Evolutionary conservation across 2,888 invertebrate genomes (phyloP), one percentile per base, ranked within the genome.

Genomic region (Eudasyphora cyanicolor): DNA sequence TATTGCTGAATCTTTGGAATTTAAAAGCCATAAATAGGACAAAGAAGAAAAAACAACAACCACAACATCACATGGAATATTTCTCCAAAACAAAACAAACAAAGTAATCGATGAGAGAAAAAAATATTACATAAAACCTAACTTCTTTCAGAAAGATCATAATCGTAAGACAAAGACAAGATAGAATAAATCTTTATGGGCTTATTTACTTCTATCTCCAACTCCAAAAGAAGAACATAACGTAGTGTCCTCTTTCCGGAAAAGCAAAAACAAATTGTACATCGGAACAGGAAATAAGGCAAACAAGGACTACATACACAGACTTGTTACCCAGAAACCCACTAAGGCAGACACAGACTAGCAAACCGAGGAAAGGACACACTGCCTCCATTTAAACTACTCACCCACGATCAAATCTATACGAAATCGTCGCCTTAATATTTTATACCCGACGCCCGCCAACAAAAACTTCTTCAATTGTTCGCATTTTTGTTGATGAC

Each of bases 141-240:
- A 51, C 3, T 51, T 51, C 51, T 24, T 51, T 2, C 10, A 7
- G 24, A 51, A 12, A 17, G 24, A 35, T 21, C 51, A 51, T 51
- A 21, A 51, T 51, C 19, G 24, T 51, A 60, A 19, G 57, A 60
- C 24, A 27, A 60, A 27, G 57, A 60, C 57, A 60, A 27, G 64
- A 64, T 38, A 64, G 38, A 35, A 64, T 64, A 64, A 64, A 64
- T 64, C 64, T 64, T 64, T 64, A 64, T 64, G 64, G 64, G 64
- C 64, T 64, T 64, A 64, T 64, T 64, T 64, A 8, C 29, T 29
- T 8, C 12, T 57, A 14, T 24, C 27, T 17, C 29, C n/a, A 12
- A 7, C 8, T n/a, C 45, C 8, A 8, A 38, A 38, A 38, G 14
- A 42, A 38, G 17, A 75, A 29, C 21, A 60, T 17, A 21, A 69